Base-by-base conservation (phyloP, 1,140 invertebrate genomes). In the Aethina tumida region DNA sequence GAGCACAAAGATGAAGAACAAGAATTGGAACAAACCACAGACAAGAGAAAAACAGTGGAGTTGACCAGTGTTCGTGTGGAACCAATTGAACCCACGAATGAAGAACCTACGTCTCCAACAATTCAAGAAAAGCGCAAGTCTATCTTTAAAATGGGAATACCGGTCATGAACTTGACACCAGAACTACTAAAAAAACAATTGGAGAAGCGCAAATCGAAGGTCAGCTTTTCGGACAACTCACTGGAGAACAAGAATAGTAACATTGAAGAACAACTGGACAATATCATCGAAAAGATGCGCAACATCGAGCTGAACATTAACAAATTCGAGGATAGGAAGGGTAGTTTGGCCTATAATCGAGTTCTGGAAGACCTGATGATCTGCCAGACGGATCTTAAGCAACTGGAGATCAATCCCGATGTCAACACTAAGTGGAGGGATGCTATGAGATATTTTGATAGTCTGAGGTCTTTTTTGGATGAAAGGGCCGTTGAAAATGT, bases 121-220 rank as follows among this genome's bases (percentile, higher is more conserved):
- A 20, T 19, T 10, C 18, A 8, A 43, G 36, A 45, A 19, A 52
- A 52, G 32, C 35, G 50, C 22, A 45, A 42, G 29, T 52, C 50
- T 9, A 46, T 47, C 2, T 31, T 50, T 32, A 55, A 53, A 45
- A 31, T 46, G 2, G 53, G 53, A 3, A 45, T 55, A 8, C 39
- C 50, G 7, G 53, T 55, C 4, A 31, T 55, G 36, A 49, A 38
- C 15, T 47, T 13, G 12, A 36, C 5, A 17, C 24, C 5, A 45
- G 42, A 27, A 19, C 42, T 4, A 12, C 9, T 3, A 28, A 10
- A 32, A 26, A 16, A 22, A 24, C 9, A 9, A 9, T 10, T 25
- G 14, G 20, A 41, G 21, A 39, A 9, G 28, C 14, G 8, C 18
- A 12, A 47, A 19, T 24, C 34, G 18, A 32, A 38, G 36, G 18